Base-by-base conservation (phyloP, 2,113 vertebrate species). In the Phainopepla nitens region DNA sequence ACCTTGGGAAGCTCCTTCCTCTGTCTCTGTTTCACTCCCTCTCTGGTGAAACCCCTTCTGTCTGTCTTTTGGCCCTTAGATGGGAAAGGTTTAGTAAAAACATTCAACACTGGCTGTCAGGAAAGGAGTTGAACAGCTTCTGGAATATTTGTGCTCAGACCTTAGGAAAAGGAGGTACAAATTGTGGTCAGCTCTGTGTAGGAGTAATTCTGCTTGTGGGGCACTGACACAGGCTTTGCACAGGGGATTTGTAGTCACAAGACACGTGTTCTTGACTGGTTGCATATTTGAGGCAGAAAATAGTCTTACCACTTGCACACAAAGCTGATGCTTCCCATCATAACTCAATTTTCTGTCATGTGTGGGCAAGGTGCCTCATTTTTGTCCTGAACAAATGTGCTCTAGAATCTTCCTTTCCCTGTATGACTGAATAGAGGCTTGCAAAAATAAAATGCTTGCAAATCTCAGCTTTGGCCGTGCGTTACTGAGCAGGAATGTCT, bases 11-110 rank as follows among this genome's bases (percentile, higher is more conserved):
- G 51, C 12, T 2, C 10, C 39, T 76, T 88, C 21, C 54, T 54
- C 33, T 0, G 0, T 39, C 39, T 69, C 20, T 35, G n/a, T n/a
- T 35, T 13, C 24, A 14, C 17, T 75, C 9, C 18, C 9, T 2
- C 0, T 58, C 15, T 51, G 35, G n/a, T 82, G 44, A 68, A 91
- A 47, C 13, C 35, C 27, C 7, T 86, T 61, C 62, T 82, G 64
- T 33, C 50, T 64, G 15, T 25, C 44, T 56, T 69, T 33, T 50
- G 33, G 25, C 27, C 66, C 21, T 58, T 29, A 33, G 6, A 13
- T 62, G 45, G 72, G 44, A 54, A 58, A n/a, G 27, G 10, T 90
- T 56, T 72, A 68, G 1, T 75, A 4, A 39, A 65, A 88, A 7
- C 41, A 12, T 44, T 61, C 6, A 21, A 22, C 19, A 51, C 11